Evolutionary conservation across 2,888 invertebrate genomes (phyloP), one percentile per base, ranked within the genome.

Genomic region (Subacronicta megacephala): DNA sequence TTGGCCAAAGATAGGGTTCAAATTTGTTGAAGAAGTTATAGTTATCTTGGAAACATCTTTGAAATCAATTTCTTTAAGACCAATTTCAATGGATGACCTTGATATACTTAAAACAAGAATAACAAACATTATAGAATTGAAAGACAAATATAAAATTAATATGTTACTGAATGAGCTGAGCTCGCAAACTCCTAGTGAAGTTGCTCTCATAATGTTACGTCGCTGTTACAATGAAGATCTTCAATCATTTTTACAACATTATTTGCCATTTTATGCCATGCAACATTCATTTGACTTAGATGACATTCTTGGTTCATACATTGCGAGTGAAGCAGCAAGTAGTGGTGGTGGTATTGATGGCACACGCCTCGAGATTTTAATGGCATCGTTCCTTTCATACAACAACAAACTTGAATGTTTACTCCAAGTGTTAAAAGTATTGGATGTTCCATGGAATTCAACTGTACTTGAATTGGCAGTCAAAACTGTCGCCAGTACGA

Each of bases 1-100:
- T 77, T 95, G 94, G 94, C 94, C 94, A 20, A 94, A 94, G 84
- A 92, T 94, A 64, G 94, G 94, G 1, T 76, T 92, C 7, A 94
- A 92, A 75, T 93, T 92, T 69, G 85, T 92, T 67, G 89, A 90
- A 68, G 89, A 92, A 72, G 83, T 93, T 42, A 80, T 85, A 57
- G 62, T 64, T 50, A 87, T 93, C 41, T 74, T 94, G 44, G 89
- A 91, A 78, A 80, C 74, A 33, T 92, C 92, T 35, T 69, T 90
- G 49, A 91, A 88, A 80, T 85, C 85, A 13, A 88, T 93, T 62
- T 77, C 85, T 46, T 69, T 94, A 37, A 82, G 90, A 58, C 94
- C 93, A 38, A 83, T 90, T 64, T 91, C 93, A 56, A 87, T 94
- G 81, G 93, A 94, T 78, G 90, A 90, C 69, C 80, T 94, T 57